phyloP scores from a whole-genome alignment of 2,113 vertebrate genomes.

The Atrichornis clamosus region DNA sequence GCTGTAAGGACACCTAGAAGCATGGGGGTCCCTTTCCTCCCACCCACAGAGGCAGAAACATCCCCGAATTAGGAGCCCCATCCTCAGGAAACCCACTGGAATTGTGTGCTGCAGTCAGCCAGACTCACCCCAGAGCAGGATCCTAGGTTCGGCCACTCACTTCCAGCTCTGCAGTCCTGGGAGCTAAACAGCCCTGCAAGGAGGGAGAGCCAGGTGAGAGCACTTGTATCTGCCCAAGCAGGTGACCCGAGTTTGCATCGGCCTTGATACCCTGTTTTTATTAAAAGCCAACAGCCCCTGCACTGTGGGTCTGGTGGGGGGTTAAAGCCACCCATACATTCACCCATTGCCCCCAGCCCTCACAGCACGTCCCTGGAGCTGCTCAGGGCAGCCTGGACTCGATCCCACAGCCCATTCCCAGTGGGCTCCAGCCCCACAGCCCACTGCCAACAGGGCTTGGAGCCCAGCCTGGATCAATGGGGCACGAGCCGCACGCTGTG shows the following conservation, averaged over 20 bases:
- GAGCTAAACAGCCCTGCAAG: neutral
- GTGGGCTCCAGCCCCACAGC: neutral
- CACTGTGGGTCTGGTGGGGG: fast-evolving
- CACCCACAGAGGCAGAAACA: neutral
- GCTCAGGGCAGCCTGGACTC: neutral
- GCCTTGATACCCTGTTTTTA: fast-evolving
- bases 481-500: fast-evolving
- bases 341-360: fast-evolving
- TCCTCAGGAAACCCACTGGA: neutral
- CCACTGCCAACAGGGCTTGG: fast-evolving
- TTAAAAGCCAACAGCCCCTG: neutral
- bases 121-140: fast-evolving
- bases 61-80: neutral
- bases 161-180: neutral
- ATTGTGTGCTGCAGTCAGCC: neutral
- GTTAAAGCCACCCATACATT: neutral
- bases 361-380: neutral
- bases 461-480: fast-evolving
- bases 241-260: fast-evolving
- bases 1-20: neutral
- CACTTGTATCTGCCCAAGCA: fast-evolving
- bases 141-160: fast-evolving
- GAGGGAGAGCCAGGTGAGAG: fast-evolving
- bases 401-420: neutral
- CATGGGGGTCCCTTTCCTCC: no score